Base-by-base conservation (phyloP, 1,140 invertebrate species). In the Drosophila sproati region DNA sequence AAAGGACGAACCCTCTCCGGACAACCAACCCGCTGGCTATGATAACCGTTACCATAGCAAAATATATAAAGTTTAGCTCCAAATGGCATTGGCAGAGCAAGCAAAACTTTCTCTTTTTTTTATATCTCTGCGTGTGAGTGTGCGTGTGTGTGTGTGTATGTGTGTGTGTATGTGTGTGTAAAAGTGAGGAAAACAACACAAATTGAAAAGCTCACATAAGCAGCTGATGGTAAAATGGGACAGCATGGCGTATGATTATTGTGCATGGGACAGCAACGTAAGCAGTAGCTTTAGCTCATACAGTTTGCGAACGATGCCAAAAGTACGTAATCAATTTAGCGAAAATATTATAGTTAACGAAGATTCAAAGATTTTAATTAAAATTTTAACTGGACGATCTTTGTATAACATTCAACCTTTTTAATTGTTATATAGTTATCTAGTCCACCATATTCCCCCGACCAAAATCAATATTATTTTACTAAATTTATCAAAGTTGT, bases 41-140 rank as follows among this genome's bases (percentile, higher is more conserved):
- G 80, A 85, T 82, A 80, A 62, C 81, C 69, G 80, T 88, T 89
- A 78, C 83, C 69, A 88, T 89, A 55, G 73, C 85, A 78, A 83
- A 75, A 89, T 78, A 88, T 88, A 88, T 88, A 88, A 83, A 88
- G 88, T 88, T 88, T 83, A 88, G 85, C 83, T 89, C 67, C 80
- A 89, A 88, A 88, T 83, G 83, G 80, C 83, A 67, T 71, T 88
- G 83, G 77, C 77, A 88, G 77, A 67, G 57, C 60, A 43, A 61
- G 85, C 83, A 83, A 89, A 88, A 88, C 77, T 83, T 83, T 77
- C 77, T 68, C 88, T 82, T 88, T 87, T 75, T 70, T 75, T 54
- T 75, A 55, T 62, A 31, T 66, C 54, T 20, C 20, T 43, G 28
- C 32, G 51, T 71, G 56, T 61, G 55, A 69, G 12, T 66, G 35